A percentile compares a stretch with the other conserved stretches of the same genome.
phyloP scores from a whole-genome alignment of 2,113 vertebrate species.

The Diadophis punctatus region DNA sequence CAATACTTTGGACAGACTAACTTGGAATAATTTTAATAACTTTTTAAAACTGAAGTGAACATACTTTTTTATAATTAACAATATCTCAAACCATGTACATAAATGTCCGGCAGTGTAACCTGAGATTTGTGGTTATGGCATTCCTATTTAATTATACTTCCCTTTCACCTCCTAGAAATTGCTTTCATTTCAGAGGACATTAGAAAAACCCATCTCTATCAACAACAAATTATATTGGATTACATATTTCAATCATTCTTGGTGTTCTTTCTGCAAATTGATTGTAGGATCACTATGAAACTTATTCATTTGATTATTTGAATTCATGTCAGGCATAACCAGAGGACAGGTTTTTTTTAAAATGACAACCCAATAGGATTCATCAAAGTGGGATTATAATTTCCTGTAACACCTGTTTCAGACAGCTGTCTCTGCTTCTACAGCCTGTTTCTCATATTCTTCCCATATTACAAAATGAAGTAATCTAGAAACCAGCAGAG shows the following conservation, averaged over 20 bases:
- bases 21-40: constrained; percentile 17
- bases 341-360: constrained; percentile 40
- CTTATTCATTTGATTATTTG: constrained; percentile 61
- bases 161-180: constrained; percentile 14
- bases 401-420: constrained; percentile 71
- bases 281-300: constrained; percentile 53
- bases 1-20: not conserved
- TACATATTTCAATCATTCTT: constrained; percentile 39
- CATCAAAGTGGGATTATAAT: constrained; percentile 72
- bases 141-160: not conserved
- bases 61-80: not conserved
- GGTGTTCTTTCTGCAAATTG: constrained; percentile 64
- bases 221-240: constrained; percentile 52
- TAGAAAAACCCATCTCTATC: constrained; percentile 39
- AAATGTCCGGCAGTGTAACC: constrained; percentile 17
- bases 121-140: not conserved
- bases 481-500: constrained; percentile 54
- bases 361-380: constrained; percentile 56
- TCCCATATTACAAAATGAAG: constrained; percentile 66
- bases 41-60: constrained; percentile 5
- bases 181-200: constrained; percentile 19
- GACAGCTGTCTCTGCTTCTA: constrained; percentile 68
- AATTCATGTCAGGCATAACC: constrained; percentile 66
- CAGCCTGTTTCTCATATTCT: constrained; percentile 52
- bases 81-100: constrained; percentile 8